Evolutionary conservation across 1,140 invertebrate genomes (phyloP).

Genomic region (Dendroctonus ponderosae): DNA sequence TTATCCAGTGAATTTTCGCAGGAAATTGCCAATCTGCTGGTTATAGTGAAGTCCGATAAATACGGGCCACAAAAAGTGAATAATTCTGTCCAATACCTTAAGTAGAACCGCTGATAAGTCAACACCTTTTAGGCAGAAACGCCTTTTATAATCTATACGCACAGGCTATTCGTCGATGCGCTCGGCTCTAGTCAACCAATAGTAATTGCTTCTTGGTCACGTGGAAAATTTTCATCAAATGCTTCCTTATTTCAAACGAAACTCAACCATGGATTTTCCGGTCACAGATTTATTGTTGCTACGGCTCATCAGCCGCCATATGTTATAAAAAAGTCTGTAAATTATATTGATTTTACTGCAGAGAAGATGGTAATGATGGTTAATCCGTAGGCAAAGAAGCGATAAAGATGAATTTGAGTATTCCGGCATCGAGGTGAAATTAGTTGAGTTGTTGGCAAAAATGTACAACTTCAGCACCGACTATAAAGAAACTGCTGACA

Average conservation of each 20-base stretch:
- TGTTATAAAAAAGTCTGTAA: constrained; percentile 60
- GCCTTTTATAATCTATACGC: constrained; percentile 69
- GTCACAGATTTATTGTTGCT: constrained; percentile 66
- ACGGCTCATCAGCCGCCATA: constrained; percentile 68
- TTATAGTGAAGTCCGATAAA: constrained; percentile 57
- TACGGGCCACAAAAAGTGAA: constrained; percentile 24
- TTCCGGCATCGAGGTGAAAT: constrained; percentile 68
- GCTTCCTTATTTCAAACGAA: constrained; percentile 67
- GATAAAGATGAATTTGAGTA: constrained; percentile 55
- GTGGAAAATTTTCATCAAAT: constrained; percentile 59
- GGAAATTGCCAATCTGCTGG: constrained; percentile 64
- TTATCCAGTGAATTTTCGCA: constrained; percentile 59
- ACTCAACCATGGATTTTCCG: constrained; percentile 64
- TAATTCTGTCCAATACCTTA: neutral
- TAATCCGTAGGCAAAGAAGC: constrained; percentile 41
- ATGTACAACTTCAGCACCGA: constrained; percentile 69
- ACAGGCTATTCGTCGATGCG: constrained; percentile 66
- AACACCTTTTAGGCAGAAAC: constrained; percentile 48
- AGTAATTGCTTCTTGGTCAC: constrained; percentile 66
- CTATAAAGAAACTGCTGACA: constrained; percentile 58
- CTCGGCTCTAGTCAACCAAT: constrained; percentile 62
- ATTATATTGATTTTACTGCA: neutral
- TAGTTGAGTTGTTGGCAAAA: constrained; percentile 60
- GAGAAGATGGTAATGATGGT: neutral
- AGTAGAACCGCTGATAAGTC: constrained; percentile 2